Evolutionary conservation across 2,888 invertebrate species (phyloP), one percentile per base, ranked within the genome.

Genomic region (Quadroppia sp.): DNA sequence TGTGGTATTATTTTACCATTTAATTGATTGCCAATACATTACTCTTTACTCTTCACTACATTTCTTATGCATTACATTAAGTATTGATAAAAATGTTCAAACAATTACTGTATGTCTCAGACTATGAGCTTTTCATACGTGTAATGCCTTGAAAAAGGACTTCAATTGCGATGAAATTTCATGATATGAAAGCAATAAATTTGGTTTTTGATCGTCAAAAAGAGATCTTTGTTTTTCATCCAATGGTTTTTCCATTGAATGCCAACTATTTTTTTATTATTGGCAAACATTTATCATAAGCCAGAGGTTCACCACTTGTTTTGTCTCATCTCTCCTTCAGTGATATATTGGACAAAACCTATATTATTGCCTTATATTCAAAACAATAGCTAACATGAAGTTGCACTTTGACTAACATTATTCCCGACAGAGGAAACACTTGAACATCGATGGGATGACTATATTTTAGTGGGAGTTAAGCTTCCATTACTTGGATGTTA

Each of bases 391-490:
- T 20, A 67, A 67, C 67, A 67, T 40, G 67, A 67, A 67, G 40
- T 67, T 67, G 23, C 67, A 67, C 67, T 67, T 67, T 7, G n/a
- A 67, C 23, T 67, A 36, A 36, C 67, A 67, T 67, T 67, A 67
- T 36, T 67, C 40, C 40, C 67, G 36, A 40, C 67, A 67, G 40
- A 67, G 67, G 67, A 67, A 67, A 67, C 67, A 67, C 67, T 67
- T 40, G n/a, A 67, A 40, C 67, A 40, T 7, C 20, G 40, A 67
- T 67, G 40, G 36, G 67, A 40, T 36, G 28, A 32, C 67, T 67
- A 13, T 67, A 67, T 67, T 67, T 67, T 67, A 40, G 40, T 67
- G 67, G 40, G 40, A 67, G 67, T 40, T n/a, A 11, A 15, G 4
- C 40, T 20, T 40, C 40, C 67, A 67, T 67, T 67, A 67, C 40